phyloP scores from a whole-genome alignment of 2,113 vertebrate species.

The Tragulus kanchil region DNA sequence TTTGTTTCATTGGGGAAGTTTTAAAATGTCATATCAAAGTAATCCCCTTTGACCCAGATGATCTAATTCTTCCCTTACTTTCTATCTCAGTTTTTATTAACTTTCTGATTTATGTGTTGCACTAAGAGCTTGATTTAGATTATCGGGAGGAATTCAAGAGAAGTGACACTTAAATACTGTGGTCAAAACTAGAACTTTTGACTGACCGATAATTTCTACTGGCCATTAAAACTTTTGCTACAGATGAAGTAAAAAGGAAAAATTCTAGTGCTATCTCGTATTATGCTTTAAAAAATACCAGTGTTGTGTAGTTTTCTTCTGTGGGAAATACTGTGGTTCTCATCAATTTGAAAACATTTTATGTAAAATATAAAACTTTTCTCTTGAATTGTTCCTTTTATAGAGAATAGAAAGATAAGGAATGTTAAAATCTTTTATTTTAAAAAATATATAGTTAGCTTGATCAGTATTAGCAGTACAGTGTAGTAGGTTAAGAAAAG shows the following conservation, averaged over 20 bases:
- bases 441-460: neutral
- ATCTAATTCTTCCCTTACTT: neutral
- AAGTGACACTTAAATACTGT: neutral
- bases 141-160: constrained; percentile 37
- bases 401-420: neutral
- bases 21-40: constrained; percentile 41
- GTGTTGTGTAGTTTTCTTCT: neutral
- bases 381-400: neutral
- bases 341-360: constrained; percentile 21
- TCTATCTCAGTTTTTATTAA: constrained; percentile 41
- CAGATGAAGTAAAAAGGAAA: constrained; percentile 22
- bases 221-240: neutral
- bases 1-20: constrained; percentile 58
- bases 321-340: neutral
- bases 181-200: constrained; percentile 15
- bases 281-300: neutral
- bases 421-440: neutral
- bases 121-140: constrained; percentile 7
- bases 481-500: constrained; percentile 24
- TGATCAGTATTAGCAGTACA: neutral
- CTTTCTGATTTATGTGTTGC: neutral
- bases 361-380: neutral
- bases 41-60: constrained; percentile 11
- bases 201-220: neutral
- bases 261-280: neutral